phyloP scores from a whole-genome alignment of 1,140 invertebrate species.

The Temnothorax longispinosus region DNA sequence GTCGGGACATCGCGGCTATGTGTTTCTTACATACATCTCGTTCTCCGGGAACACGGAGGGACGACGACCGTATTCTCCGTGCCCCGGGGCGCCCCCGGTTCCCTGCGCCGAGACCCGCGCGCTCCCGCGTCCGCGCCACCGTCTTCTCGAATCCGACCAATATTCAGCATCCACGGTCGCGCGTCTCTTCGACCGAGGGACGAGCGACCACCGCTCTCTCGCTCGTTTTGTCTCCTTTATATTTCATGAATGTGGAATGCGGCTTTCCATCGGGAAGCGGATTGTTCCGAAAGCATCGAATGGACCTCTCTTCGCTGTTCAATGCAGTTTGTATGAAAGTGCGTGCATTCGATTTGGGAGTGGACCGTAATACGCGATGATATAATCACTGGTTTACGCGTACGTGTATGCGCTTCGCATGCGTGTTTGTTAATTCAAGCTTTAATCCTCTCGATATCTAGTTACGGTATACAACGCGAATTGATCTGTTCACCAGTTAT shows the following conservation, averaged over 20 bases:
- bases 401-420: background rate
- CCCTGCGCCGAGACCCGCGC: background rate
- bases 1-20: slow-evolving; percentile 64
- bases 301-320: background rate
- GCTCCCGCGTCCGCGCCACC: background rate
- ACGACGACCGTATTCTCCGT: slow-evolving; percentile 24
- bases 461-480: background rate
- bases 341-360: too few species aligned
- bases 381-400: slow-evolving; percentile 8
- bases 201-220: background rate
- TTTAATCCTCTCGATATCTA: background rate
- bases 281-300: background rate
- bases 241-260: slow-evolving; percentile 63
- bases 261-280: slow-evolving; percentile 51
- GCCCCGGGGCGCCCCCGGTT: background rate
- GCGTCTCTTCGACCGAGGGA: background rate
- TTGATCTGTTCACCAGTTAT: slow-evolving; percentile 14
- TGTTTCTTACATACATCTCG: slow-evolving; percentile 71
- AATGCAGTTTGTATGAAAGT: background rate
- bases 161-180: slow-evolving; percentile 12
- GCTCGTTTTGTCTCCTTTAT: slow-evolving; percentile 40
- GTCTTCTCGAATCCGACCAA: slow-evolving; percentile 5
- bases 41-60: background rate
- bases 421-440: slow-evolving; percentile 3
- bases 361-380: background rate